Base-by-base conservation (phyloP, 1,140 invertebrate species). In the Pogonus chalceus region DNA sequence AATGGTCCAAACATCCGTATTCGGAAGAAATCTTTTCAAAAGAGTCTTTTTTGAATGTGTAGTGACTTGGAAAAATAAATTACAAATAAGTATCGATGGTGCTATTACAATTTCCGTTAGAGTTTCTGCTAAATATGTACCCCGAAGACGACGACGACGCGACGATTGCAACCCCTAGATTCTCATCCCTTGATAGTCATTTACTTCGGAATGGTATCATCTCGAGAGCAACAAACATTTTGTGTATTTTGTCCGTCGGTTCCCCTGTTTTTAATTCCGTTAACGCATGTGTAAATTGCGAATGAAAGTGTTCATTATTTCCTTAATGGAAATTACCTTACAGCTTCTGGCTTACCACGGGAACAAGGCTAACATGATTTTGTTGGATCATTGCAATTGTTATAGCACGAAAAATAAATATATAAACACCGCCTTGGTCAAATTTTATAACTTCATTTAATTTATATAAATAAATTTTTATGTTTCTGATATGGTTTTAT, bases 91-190 rank as follows among this genome's bases (percentile, higher is more conserved):
- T n/a, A n/a, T n/a, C n/a, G n/a, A n/a, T n/a, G n/a, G n/a, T n/a
- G 14, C 21, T 21, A 21, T 43, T 49, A 23, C 21, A 53, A 37
- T 49, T 22, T 23, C 24, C 18, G 37, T 35, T 48, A 47, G 31
- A 62, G n/a, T 59, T 58, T 60, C 57, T 60, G 60, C 59, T 58
- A 60, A 57, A 58, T 61, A 59, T 57, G 43, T 52, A 53, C 59
- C 60, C 59, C 58, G 58, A 53, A 48, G 52, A 51, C 57, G 56
- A n/a, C 26, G 37, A 35, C 37, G 20, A 9, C 9, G 14, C 14
- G 10, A 20, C 37, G 12, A 22, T 35, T 46, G 20, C 20, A 7
- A 22, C n/a, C 4, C 4, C 4, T 7, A 7, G 26, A 7, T 4
- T 31, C 14, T 31, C 26, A 7, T 14, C 26, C 26, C 26, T 31